Conservation (phyloP, 1,140 invertebrate species). For the Bombus haemorrhoidalis region DNA sequence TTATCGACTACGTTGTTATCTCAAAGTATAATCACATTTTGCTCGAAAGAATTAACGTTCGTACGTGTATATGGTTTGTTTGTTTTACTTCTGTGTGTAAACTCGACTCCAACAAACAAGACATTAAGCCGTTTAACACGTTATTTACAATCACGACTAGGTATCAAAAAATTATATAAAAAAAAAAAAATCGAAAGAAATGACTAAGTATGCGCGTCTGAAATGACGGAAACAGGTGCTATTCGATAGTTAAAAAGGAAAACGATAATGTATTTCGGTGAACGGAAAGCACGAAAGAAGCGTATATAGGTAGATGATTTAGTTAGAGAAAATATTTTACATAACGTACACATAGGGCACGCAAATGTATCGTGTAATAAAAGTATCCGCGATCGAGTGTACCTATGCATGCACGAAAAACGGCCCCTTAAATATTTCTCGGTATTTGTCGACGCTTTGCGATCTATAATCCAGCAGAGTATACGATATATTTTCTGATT, state of each 20-base stretch:
- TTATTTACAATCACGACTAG: background rate
- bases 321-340: conserved; percentile 69
- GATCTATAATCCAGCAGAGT: background rate
- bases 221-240: conserved; percentile 64
- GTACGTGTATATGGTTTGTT: background rate
- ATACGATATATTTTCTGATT: background rate
- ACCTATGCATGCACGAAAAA: conserved; percentile 4
- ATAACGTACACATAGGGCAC: conserved; percentile 44
- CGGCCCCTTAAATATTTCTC: conserved; percentile 7
- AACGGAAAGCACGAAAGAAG: background rate
- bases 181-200: background rate
- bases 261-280: background rate
- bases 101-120: conserved; percentile 21
- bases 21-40: background rate
- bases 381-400: conserved; percentile 23
- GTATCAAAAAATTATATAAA: background rate
- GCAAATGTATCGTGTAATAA: conserved; percentile 7
- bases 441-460: conserved; percentile 17
- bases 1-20: background rate
- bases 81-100: conserved; percentile 9
- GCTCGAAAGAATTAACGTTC: background rate
- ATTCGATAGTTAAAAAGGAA: conserved; percentile 55
- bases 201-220: conserved; percentile 29
- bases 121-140: background rate
- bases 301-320: conserved; percentile 67